Base-by-base conservation (phyloP, 2,888 invertebrate genomes). In the Calameuta pallipes region DNA sequence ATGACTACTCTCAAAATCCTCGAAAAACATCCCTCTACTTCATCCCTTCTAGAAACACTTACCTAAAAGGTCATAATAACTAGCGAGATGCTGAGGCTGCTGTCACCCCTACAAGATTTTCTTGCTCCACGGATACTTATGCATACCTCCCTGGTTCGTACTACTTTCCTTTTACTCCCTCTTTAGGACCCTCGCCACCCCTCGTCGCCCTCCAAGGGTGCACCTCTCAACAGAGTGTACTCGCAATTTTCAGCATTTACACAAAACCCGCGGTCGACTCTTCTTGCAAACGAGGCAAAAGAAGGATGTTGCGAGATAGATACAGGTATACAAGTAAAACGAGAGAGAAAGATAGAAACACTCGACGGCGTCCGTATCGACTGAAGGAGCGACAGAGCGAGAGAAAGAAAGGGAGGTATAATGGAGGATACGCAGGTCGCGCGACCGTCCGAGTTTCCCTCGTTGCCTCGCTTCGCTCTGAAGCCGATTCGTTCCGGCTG, bases 401-500 rank as follows among this genome's bases (percentile, higher is more conserved):
- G 78, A 82, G 78, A 41, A 74, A 74, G 74, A 81, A 76, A 74
- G 76, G 79, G 23, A 77, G 15, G 74, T 75, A 73, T 77, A 77
- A 79, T 30, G 68, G 77, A 78, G 75, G 77, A 71, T 78, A 78
- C 78, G 82, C 69, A 83, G 83, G 85, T 87, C 86, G 84, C 85
- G 83, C 86, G 87, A 85, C 84, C 82, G 78, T 78, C 80, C 80
- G 76, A 80, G 85, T 87, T 87, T 85, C 84, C 85, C 85, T 84
- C 86, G 86, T 89, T 89, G 56, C 56, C 23, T 56, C 56, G 56
- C 9, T 87, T 31, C 81, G 80, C 78, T 81, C 87, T 86, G 82
- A 82, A 80, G 82, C 76, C 82, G 82, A 89, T 90, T 90, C 88
- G 90, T 89, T 88, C 85, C 90, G 89, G 89, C 86, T 85, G 86